Conservation (phyloP, 2,113 vertebrate species). For the Dissostichus mawsoni region DNA sequence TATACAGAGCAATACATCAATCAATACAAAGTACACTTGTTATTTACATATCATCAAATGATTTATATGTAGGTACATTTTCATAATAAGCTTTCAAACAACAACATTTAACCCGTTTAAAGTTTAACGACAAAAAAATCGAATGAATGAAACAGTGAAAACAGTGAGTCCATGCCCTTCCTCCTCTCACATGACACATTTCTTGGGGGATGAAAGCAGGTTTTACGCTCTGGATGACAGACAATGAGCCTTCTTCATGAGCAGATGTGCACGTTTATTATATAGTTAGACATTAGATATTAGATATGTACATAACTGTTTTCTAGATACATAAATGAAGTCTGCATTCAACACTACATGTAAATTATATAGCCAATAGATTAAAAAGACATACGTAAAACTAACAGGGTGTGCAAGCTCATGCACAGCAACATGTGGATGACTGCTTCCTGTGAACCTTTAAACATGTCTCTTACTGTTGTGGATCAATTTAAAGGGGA, state of each 20-base stretch:
- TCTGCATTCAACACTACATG: accelerated
- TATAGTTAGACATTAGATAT: not conserved
- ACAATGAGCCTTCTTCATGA: not conserved
- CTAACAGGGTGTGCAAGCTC: not conserved
- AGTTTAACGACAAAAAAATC: not conserved
- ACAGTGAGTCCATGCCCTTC: not conserved
- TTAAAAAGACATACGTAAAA: no score
- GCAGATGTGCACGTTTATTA: not conserved
- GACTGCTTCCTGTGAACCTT: not conserved
- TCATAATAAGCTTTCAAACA: no score
- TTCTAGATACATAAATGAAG: no score
- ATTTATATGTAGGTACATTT: no score
- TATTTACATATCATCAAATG: no score
- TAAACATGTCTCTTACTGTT: not conserved
- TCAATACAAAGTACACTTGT: no score
- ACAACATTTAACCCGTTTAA: no score
- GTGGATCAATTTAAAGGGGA: not conserved
- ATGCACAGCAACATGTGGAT: not conserved
- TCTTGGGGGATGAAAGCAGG: slow-evolving; percentile 1
- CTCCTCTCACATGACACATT: slow-evolving; percentile 54
- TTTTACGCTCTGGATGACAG: not conserved
- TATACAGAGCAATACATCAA: no score
- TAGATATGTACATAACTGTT: no score
- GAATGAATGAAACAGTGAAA: not conserved
- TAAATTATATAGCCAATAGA: not conserved